A percentile compares a stretch with the other conserved stretches of the same genome.
Conservation (phyloP, 2,113 vertebrate genomes). For the Amphilophus citrinellus region DNA sequence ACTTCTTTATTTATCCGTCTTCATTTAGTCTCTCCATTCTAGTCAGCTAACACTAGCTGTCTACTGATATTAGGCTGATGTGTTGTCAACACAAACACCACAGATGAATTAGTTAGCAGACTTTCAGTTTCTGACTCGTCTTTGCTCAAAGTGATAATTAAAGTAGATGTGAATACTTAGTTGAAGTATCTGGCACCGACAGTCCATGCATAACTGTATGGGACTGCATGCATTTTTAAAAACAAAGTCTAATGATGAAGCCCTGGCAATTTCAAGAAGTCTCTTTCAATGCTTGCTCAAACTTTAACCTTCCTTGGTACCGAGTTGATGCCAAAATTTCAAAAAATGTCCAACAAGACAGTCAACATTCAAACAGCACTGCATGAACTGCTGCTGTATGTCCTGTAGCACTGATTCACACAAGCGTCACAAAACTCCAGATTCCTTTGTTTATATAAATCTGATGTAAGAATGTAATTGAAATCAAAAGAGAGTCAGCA, state of each 20-base stretch:
- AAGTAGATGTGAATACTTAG: not conserved
- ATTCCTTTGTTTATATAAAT: not conserved
- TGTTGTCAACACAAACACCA: constrained; percentile 11
- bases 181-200: constrained; percentile 6
- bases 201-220: not conserved
- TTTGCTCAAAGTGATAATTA: constrained; percentile 16
- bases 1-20: not conserved
- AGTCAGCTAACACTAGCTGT: not conserved
- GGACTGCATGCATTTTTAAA: not conserved
- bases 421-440: not conserved
- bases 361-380: too few species aligned
- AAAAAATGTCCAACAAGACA: not conserved
- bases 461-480: not conserved
- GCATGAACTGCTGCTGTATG: too few species aligned
- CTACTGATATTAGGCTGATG: not conserved
- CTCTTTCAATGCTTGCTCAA: not conserved
- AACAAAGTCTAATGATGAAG: not conserved
- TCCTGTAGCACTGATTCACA: not conserved
- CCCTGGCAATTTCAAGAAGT: not conserved
- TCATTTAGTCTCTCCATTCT: not conserved
- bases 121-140: constrained; percentile 7
- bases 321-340: not conserved
- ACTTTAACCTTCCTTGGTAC: not conserved
- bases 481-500: not conserved
- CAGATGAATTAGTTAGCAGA: not conserved